Evolutionary conservation across 2,888 invertebrate genomes (phyloP).

Genomic region (Deroplatys truncata): DNA sequence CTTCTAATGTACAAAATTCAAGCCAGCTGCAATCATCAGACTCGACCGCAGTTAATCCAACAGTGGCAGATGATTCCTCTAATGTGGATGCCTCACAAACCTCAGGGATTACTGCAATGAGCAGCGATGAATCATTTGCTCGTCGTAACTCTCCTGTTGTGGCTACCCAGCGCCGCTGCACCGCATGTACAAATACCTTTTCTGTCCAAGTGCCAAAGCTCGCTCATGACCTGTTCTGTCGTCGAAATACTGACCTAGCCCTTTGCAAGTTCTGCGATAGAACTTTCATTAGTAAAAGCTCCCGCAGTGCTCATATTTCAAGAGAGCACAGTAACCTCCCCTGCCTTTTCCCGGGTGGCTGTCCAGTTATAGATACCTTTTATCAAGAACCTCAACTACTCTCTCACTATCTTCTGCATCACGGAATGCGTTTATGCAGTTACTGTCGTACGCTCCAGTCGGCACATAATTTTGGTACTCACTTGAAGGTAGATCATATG

Average conservation of each 20-base stretch:
- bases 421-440: conserved; percentile 24
- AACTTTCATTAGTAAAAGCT: conserved; percentile 22
- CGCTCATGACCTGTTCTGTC: conserved; percentile 31
- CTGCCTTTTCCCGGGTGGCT: conserved; percentile 23
- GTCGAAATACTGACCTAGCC: conserved; percentile 19
- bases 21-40: conserved; percentile 6
- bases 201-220: conserved; percentile 31
- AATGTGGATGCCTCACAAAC: conserved; percentile 22
- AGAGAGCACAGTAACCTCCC: conserved; percentile 25
- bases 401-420: conserved; percentile 25
- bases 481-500: conserved; percentile 22
- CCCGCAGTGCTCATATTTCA: conserved; percentile 21
- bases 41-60: not conserved
- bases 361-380: conserved; percentile 14
- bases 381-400: conserved; percentile 25
- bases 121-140: conserved; percentile 9
- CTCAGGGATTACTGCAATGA: conserved; percentile 22
- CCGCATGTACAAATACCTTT: conserved; percentile 29
- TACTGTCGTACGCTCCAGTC: conserved; percentile 27
- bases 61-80: conserved; percentile 17
- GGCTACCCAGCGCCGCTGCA: conserved; percentile 20
- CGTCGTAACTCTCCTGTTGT: conserved; percentile 3
- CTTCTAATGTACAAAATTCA: conserved; percentile 19
- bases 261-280: conserved; percentile 28
- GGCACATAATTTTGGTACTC: conserved; percentile 18